phyloP scores from a whole-genome alignment of 1,140 invertebrate species.

The Trigoniulus corallinus region DNA sequence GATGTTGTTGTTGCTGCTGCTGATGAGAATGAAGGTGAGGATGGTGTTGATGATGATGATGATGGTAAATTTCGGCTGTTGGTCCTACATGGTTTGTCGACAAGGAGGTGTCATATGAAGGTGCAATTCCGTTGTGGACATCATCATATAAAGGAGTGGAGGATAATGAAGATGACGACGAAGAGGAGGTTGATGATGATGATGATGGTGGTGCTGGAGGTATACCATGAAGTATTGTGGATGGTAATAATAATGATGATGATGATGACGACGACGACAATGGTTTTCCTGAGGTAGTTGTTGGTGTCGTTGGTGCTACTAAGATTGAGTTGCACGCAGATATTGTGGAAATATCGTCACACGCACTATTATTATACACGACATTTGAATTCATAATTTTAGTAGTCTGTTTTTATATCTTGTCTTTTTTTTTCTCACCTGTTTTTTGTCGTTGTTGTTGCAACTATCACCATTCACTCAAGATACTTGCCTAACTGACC shows the following conservation, averaged over 20 bases:
- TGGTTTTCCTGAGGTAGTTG: neutral
- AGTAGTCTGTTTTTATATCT: too few species aligned
- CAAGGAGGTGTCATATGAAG: too few species aligned
- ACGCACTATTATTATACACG: too few species aligned
- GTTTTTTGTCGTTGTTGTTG: too few species aligned
- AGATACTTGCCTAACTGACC: too few species aligned
- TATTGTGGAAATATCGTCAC: too few species aligned
- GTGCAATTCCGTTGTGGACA: too few species aligned
- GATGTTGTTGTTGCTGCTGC: conserved; percentile 1
- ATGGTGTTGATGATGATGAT: conserved; percentile 6
- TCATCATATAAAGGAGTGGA: too few species aligned
- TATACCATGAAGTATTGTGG: neutral
- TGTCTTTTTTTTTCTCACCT: too few species aligned
- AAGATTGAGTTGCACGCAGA: too few species aligned
- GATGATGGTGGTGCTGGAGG: neutral
- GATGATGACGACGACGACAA: neutral
- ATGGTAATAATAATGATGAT: neutral
- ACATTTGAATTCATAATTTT: too few species aligned
- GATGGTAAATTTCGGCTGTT: neutral
- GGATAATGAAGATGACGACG: neutral
- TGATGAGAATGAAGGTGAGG: conserved; percentile 4
- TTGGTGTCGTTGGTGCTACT: neutral
- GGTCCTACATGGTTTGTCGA: neutral
- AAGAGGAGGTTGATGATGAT: neutral
- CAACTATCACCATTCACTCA: too few species aligned